Conservation (phyloP, 2,797 vertebrate species). For the Myripristis jacobus region DNA sequence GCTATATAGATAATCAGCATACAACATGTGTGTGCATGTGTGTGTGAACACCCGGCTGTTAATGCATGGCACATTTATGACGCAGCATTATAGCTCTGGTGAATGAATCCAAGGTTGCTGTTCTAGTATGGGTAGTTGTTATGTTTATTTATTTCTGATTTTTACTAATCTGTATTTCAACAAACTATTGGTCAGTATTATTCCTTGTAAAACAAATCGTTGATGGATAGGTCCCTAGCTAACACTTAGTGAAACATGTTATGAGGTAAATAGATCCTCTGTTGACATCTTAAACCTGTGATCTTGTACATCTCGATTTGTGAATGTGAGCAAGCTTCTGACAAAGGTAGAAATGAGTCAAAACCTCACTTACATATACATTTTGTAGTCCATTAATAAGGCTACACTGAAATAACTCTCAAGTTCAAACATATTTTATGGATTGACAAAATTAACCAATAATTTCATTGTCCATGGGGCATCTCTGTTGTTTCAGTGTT, state of each 20-base stretch:
- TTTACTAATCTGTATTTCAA: not conserved
- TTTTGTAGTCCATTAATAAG: no score
- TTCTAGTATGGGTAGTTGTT: not conserved
- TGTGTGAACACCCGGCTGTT: constrained; percentile 11
- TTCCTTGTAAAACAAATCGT: not conserved
- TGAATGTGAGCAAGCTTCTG: not conserved
- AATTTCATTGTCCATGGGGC: no score
- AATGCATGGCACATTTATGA: not conserved
- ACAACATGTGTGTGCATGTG: not conserved
- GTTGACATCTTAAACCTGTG: not conserved
- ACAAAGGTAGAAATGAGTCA: not conserved
- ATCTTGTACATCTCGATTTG: not conserved
- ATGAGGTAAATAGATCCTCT: not conserved
- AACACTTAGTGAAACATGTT: not conserved
- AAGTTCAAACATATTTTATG: no score
- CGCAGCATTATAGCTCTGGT: not conserved
- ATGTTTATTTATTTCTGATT: not conserved
- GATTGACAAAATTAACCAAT: no score
- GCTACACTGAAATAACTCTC: no score
- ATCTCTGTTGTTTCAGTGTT: no score
- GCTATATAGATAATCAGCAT: constrained; percentile 27
- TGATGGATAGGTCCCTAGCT: not conserved
- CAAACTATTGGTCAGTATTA: no score
- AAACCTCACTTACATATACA: not conserved
- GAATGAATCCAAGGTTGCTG: no score